Evolutionary conservation across 2,797 vertebrate genomes (phyloP).

Genomic region (Dromococcyx pavoninus): DNA sequence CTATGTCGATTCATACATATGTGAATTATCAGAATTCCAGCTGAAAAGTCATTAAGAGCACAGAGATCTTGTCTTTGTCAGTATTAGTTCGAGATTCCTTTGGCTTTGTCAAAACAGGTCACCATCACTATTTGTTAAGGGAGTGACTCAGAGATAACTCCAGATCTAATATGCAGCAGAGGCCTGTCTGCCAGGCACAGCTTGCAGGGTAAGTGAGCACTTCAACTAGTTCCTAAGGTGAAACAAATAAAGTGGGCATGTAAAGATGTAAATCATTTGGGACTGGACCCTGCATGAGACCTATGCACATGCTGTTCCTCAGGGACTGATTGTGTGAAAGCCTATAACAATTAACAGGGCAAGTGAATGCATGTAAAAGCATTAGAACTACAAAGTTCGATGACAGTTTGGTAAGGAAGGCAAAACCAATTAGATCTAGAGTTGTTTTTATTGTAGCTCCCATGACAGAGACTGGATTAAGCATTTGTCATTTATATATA

Average conservation of each 20-base stretch:
- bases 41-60: neutral
- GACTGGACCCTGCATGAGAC: neutral
- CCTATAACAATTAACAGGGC: neutral
- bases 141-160: neutral
- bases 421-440: neutral
- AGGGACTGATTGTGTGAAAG: neutral
- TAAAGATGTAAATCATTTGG: neutral
- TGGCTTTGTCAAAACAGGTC: conserved; percentile 2
- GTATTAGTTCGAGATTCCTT: neutral
- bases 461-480: neutral
- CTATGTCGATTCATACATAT: neutral
- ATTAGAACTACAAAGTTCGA: neutral
- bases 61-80: neutral
- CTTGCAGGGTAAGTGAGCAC: neutral
- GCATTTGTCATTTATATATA: neutral
- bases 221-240: neutral
- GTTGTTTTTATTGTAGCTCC: neutral
- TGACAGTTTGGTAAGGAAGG: neutral
- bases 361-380: neutral
- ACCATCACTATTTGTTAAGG: neutral
- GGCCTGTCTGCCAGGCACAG: neutral
- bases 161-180: neutral
- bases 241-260: neutral
- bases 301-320: neutral
- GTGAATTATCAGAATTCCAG: neutral